phyloP scores from a whole-genome alignment of 2,113 vertebrate genomes.

The Dipodomys spectabilis region DNA sequence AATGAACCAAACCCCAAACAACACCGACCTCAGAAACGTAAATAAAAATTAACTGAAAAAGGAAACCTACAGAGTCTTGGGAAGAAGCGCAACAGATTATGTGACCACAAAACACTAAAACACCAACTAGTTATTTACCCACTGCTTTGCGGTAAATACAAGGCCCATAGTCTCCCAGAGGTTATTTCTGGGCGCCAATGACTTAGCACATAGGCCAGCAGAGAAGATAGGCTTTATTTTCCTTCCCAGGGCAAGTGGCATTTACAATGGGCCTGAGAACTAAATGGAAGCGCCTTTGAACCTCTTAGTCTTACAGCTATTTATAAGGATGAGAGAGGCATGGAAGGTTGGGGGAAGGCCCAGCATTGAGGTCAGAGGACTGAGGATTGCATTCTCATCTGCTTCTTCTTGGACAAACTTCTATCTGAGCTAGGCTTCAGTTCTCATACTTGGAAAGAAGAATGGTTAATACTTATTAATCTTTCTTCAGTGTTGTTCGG shows the following conservation, averaged over 20 bases:
- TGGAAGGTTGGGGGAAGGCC: not conserved
- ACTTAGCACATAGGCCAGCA: constrained; percentile 66
- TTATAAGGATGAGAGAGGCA: constrained; percentile 57
- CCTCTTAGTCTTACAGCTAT: constrained; percentile 43
- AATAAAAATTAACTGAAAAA: constrained; percentile 85
- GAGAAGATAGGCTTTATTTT: constrained; percentile 47
- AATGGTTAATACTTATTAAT: not conserved
- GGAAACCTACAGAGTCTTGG: constrained; percentile 77
- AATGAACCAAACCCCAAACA: constrained; percentile 83
- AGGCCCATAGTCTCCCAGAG: constrained; percentile 47
- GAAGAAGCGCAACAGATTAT: constrained; percentile 82
- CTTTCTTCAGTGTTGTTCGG: not conserved
- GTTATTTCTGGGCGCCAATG: constrained; percentile 69
- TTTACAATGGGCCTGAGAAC: constrained; percentile 78
- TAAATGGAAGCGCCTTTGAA: constrained; percentile 55
- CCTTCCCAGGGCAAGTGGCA: constrained; percentile 66
- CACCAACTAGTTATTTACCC: constrained; percentile 77
- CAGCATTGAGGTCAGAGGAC: constrained; percentile 10
- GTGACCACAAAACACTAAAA: constrained; percentile 75
- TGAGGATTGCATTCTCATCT: not conserved
- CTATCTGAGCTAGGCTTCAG: not conserved
- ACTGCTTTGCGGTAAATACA: constrained; percentile 68
- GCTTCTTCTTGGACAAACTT: not conserved
- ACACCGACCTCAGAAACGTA: constrained; percentile 83
- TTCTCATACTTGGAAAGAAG: constrained; percentile 14